Conservation (phyloP, 23 tunicate genomes). For the Oikopleura vanhoeffeni region DNA sequence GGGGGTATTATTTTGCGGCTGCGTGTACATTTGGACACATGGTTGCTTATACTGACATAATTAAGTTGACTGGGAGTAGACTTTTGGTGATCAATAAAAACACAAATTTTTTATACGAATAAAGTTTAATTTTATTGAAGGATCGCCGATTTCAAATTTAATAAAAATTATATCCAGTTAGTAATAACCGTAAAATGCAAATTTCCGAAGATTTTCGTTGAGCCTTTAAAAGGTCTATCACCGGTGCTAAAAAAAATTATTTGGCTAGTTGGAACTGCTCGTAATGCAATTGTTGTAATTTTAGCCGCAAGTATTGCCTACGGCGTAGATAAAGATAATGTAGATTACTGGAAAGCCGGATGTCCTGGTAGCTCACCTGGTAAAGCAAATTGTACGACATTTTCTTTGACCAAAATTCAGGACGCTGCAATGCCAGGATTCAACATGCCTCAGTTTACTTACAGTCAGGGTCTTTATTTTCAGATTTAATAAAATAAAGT, state of each 20-base stretch:
- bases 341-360: background rate
- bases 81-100: too few species aligned
- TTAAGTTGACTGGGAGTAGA: too few species aligned
- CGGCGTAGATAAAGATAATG: conserved; percentile 18
- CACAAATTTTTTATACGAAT: too few species aligned
- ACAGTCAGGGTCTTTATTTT: background rate
- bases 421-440: background rate
- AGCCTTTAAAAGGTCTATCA: background rate
- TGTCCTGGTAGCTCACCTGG: background rate
- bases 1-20: too few species aligned
- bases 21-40: too few species aligned
- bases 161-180: too few species aligned
- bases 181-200: too few species aligned
- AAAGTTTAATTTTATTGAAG: too few species aligned
- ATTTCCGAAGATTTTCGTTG: too few species aligned
- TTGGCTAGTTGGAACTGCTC: conserved; percentile 51
- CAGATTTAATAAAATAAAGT: too few species aligned
- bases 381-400: background rate
- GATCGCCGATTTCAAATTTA: too few species aligned
- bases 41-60: too few species aligned
- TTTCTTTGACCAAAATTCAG: background rate
- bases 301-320: conserved; percentile 51
- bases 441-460: background rate
- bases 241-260: conserved; percentile 22
- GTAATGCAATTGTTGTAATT: conserved; percentile 79